A percentile compares a stretch with the other conserved stretches of the same genome.
Conservation (phyloP, 2,797 vertebrate genomes). For the Artibeus jamaicensis region DNA sequence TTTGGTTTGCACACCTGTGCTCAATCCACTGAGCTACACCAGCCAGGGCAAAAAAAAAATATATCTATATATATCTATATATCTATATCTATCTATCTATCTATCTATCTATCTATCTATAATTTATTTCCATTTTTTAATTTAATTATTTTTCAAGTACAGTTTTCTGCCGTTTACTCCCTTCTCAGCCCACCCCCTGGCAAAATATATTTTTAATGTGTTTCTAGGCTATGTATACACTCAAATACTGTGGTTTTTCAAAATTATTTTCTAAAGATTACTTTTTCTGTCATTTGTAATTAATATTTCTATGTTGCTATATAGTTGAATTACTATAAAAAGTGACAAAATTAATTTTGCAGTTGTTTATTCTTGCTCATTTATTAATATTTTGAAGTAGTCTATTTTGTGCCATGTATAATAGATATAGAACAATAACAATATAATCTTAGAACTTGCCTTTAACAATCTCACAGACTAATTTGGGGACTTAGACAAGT, state of each 20-base stretch:
- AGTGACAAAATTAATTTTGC: background rate
- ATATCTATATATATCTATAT: no score
- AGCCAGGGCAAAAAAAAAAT: constrained; percentile 27
- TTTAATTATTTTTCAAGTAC: no score
- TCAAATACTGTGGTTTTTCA: background rate
- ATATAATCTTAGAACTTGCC: background rate
- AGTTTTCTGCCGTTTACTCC: no score
- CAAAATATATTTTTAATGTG: constrained; percentile 30
- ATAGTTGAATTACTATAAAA: background rate
- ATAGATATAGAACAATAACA: background rate
- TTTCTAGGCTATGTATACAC: background rate
- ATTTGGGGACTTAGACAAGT: background rate
- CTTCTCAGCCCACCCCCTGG: no score
- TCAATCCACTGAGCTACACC: no score
- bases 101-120: no score
- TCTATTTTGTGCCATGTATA: background rate
- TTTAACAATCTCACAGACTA: background rate
- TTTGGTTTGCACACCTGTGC: no score
- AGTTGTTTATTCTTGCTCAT: background rate
- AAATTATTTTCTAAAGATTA: background rate
- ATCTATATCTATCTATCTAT: no score
- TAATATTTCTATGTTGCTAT: constrained; percentile 1
- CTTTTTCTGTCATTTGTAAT: constrained; percentile 20
- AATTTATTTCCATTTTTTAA: no score
- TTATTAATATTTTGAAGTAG: background rate